Conservation (phyloP, 2,797 vertebrate species). For the Poecilia picta region DNA sequence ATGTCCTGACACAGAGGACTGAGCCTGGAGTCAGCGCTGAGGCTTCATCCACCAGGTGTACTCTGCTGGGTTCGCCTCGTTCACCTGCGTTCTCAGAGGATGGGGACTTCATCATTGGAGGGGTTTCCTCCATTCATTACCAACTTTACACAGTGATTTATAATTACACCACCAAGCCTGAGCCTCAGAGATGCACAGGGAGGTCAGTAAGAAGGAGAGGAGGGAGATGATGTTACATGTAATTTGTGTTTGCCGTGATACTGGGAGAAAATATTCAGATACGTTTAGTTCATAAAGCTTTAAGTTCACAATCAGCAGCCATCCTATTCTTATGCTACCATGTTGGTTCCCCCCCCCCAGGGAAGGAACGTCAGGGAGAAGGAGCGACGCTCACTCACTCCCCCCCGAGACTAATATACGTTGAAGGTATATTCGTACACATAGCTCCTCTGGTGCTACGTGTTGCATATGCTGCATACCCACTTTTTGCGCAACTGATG, state of each 20-base stretch:
- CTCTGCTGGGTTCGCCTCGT: not conserved
- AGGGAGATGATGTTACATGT: not conserved
- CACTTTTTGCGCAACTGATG: no score
- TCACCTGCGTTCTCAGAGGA: not conserved
- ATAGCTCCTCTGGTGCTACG: no score
- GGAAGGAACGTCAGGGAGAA: no score
- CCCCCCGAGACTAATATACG: no score
- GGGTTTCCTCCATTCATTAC: slow-evolving; percentile 65
- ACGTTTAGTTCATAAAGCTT: not conserved
- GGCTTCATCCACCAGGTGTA: slow-evolving; percentile 3
- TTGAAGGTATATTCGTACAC: no score
- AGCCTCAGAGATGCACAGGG: slow-evolving; percentile 56
- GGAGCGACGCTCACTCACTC: no score
- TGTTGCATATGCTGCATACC: no score
- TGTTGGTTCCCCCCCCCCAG: no score
- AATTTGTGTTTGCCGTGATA: not conserved
- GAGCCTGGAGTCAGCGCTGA: not conserved
- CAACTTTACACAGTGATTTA: slow-evolving; percentile 40
- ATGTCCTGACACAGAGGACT: not conserved
- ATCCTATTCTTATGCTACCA: not conserved
- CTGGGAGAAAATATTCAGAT: not conserved
- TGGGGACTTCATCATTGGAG: slow-evolving; percentile 43
- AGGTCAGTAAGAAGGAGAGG: slow-evolving; percentile 49
- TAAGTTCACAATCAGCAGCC: not conserved
- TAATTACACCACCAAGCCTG: slow-evolving; percentile 59